phyloP scores from a whole-genome alignment of 2,888 invertebrate species.

The Melikaiella ostensackeni region DNA sequence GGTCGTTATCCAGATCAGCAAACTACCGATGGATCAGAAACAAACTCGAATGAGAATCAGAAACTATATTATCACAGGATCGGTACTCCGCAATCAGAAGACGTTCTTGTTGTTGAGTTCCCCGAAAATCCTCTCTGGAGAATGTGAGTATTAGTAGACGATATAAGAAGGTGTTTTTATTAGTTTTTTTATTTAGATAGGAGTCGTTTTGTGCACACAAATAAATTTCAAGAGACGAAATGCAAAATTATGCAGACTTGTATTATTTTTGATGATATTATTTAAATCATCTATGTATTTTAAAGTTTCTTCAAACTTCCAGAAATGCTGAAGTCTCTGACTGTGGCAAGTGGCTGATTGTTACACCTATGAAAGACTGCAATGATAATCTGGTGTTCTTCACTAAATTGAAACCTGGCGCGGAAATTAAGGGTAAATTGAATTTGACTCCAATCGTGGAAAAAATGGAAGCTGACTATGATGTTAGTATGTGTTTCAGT shows the following conservation, averaged over 20 bases:
- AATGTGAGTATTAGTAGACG: constrained; percentile 83
- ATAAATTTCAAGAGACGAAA: too few relatives aligned
- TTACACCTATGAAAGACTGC: constrained; percentile 91
- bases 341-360: constrained; percentile 93
- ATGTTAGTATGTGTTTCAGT: constrained; percentile 80
- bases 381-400: constrained; percentile 94
- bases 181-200: background rate
- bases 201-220: background rate
- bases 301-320: constrained; percentile 59
- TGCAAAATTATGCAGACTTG: too few relatives aligned
- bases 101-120: constrained; percentile 93
- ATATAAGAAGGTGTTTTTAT: background rate
- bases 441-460: constrained; percentile 89
- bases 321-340: constrained; percentile 92
- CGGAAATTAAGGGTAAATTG: constrained; percentile 82
- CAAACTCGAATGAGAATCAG: constrained; percentile 91
- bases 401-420: constrained; percentile 85
- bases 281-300: background rate
- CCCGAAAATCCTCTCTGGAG: constrained; percentile 95
- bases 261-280: too few relatives aligned
- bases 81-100: constrained; percentile 90
- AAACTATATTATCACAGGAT: constrained; percentile 95
- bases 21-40: constrained; percentile 92
- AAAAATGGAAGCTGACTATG: constrained; percentile 95
- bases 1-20: constrained; percentile 91